These are phyloP conservation scores for Pogonocherus hispidulus DNA, from an alignment of 2,888 invertebrate species.

Conservation along the genomic window DNA sequence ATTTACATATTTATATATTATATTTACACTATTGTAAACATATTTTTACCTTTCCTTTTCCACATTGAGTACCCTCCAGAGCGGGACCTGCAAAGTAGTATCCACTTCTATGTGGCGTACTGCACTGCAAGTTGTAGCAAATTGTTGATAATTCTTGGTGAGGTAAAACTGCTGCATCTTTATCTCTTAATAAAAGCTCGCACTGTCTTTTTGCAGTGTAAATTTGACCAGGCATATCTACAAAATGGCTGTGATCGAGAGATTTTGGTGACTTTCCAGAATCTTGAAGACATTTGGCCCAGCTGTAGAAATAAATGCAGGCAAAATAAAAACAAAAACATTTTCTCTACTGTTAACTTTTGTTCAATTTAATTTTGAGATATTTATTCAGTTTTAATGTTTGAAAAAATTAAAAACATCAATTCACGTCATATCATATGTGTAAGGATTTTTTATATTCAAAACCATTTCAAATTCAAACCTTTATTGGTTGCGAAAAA, in stretches of 20 bases:
- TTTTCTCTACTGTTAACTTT: background rate
- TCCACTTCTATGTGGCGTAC: constrained; percentile 80
- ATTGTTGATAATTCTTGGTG: constrained; percentile 67
- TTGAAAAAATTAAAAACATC: too few relatives aligned
- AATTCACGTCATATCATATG: too few relatives aligned
- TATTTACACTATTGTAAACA: background rate
- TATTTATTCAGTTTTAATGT: too few relatives aligned
- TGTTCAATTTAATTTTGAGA: too few relatives aligned
- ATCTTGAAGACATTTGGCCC: constrained; percentile 78
- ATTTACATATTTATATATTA: background rate
- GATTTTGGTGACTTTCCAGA: constrained; percentile 69
- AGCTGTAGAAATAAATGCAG: constrained; percentile 65
- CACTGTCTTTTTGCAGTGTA: constrained; percentile 84
- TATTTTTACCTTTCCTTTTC: constrained; percentile 71
- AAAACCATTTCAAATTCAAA: too few relatives aligned
- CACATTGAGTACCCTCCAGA: constrained; percentile 85
- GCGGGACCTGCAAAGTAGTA: constrained; percentile 86
- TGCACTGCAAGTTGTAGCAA: constrained; percentile 80
- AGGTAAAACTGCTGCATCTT: constrained; percentile 73
- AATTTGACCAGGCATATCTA: constrained; percentile 77
- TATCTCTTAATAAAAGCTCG: constrained; percentile 78
- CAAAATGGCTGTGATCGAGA: constrained; percentile 75
- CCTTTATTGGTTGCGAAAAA: too few relatives aligned
- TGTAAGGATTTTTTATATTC: too few relatives aligned
- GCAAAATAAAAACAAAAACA: background rate